These are phyloP conservation scores for Galeopterus variegatus DNA, from an alignment of 2,113 vertebrate species.

Conservation along the genomic window DNA sequence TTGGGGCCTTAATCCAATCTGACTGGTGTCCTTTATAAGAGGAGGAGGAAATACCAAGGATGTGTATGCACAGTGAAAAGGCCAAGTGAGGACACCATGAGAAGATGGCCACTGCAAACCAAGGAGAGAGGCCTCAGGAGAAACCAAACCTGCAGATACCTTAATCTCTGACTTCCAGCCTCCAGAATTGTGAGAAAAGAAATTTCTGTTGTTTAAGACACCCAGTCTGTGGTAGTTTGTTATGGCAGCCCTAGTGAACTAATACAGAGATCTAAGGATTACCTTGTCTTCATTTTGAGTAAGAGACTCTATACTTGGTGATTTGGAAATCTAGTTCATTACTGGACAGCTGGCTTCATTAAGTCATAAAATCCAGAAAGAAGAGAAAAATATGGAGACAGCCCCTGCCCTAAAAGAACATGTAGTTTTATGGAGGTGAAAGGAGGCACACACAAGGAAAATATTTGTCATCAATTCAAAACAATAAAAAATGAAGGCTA, in stretches of 20 bases:
- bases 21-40: fast-evolving
- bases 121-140: neutral
- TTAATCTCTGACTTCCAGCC: neutral
- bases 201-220: neutral
- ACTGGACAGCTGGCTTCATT: neutral
- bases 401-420: neutral
- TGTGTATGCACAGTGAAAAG: neutral
- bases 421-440: neutral
- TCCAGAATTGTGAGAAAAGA: neutral
- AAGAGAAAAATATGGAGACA: neutral
- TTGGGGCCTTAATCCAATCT: neutral
- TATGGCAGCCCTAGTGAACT: neutral
- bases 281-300: neutral
- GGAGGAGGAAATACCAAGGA: too few species aligned
- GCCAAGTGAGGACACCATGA: fast-evolving
- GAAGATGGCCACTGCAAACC: neutral
- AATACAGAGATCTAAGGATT: fast-evolving
- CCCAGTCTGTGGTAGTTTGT: too few species aligned
- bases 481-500: neutral
- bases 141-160: too few species aligned
- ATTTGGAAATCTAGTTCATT: neutral
- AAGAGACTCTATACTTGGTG: neutral
- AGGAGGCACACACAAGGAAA: neutral
- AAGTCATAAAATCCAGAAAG: neutral
- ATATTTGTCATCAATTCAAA: neutral